Conservation (phyloP, 1,140 invertebrate genomes). For the Eupristina koningsbergeri region DNA sequence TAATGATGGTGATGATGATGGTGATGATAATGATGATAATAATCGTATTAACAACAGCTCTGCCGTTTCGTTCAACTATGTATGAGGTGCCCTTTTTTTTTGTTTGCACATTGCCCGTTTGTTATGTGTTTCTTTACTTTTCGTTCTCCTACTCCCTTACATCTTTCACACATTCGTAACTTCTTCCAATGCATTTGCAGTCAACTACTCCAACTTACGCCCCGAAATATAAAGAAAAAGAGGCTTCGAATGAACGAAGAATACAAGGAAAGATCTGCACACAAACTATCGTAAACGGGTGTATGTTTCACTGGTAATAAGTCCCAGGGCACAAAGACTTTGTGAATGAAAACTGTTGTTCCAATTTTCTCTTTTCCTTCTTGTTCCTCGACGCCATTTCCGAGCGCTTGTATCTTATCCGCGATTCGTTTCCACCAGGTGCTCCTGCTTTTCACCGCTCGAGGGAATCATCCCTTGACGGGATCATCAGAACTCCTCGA, state of each 20-base stretch:
- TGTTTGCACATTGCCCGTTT: conserved; percentile 67
- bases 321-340: background rate
- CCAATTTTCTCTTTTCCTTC: background rate
- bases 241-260: background rate
- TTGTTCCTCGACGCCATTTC: background rate
- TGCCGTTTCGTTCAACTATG: conserved; percentile 31
- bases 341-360: background rate
- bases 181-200: background rate
- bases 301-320: background rate
- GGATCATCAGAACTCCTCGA: background rate
- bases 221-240: background rate
- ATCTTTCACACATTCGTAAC: background rate
- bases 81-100: conserved; percentile 47
- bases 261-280: background rate
- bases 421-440: background rate
- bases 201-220: background rate
- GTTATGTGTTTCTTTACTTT: conserved; percentile 14
- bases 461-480: background rate
- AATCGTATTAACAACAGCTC: conserved; percentile 47
- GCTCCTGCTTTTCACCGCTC: background rate
- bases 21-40: conserved; percentile 34
- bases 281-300: background rate
- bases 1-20: conserved; percentile 41
- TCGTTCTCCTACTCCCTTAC: too few relatives aligned
- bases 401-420: background rate